Conservation (phyloP, 1,140 invertebrate genomes). For the Sycobia sp. region DNA sequence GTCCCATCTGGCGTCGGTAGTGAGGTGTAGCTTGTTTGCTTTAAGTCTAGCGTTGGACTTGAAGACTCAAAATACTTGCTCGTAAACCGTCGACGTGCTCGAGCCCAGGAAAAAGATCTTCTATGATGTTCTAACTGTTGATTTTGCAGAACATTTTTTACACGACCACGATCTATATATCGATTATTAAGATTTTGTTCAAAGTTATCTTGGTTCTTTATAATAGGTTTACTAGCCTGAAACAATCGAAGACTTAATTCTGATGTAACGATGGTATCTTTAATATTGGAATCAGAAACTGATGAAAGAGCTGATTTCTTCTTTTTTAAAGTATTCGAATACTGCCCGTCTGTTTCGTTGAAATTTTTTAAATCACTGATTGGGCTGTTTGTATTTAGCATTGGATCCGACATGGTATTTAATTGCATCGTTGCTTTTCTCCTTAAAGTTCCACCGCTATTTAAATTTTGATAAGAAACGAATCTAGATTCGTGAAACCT, state of each 20-base stretch:
- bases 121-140: constrained; percentile 43
- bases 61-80: constrained; percentile 28
- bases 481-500: constrained; percentile 47
- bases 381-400: constrained; percentile 43
- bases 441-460: constrained; percentile 37
- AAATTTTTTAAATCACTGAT: constrained; percentile 30
- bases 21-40: constrained; percentile 37
- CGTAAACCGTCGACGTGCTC: constrained; percentile 34
- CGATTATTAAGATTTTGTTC: constrained; percentile 47
- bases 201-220: constrained; percentile 39
- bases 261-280: constrained; percentile 32
- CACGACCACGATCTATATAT: constrained; percentile 34
- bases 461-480: constrained; percentile 55
- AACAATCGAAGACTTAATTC: constrained; percentile 31
- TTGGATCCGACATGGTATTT: constrained; percentile 54
- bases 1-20: constrained; percentile 35
- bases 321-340: not conserved
- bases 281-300: constrained; percentile 54
- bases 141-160: constrained; percentile 41
- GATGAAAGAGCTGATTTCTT: constrained; percentile 49
- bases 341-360: constrained; percentile 29
- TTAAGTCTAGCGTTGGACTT: constrained; percentile 37
- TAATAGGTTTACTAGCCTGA: not conserved
- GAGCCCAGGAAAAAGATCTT: constrained; percentile 33
- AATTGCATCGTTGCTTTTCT: constrained; percentile 40